A percentile compares a stretch with the other conserved stretches of the same genome.
phyloP scores from a whole-genome alignment of 2,113 vertebrate genomes.

The Furnarius figulus region DNA sequence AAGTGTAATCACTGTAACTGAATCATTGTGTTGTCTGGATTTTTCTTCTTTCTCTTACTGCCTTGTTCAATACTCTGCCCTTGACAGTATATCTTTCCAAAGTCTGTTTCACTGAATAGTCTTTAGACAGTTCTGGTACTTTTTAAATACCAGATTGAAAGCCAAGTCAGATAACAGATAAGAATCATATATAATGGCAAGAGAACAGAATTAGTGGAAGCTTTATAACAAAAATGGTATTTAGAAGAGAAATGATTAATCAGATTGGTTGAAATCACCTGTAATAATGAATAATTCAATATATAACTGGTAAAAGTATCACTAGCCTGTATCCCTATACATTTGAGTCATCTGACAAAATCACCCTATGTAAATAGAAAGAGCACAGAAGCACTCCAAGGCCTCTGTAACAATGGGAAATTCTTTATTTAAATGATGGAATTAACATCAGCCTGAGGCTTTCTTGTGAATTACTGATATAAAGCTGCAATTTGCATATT shows the following conservation, averaged over 20 bases:
- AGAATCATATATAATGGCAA: conserved; percentile 35
- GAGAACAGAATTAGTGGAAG: conserved; percentile 48
- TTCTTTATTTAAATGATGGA: conserved; percentile 66
- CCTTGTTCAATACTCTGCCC: conserved; percentile 54
- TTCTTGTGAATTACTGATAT: conserved; percentile 49
- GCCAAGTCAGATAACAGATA: conserved; percentile 36
- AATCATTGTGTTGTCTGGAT: conserved; percentile 38
- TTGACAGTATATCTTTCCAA: conserved; percentile 56
- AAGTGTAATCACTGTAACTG: conserved; percentile 45
- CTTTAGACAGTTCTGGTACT: conserved; percentile 36
- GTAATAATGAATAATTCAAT: conserved; percentile 62
- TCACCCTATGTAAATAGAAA: conserved; percentile 50
- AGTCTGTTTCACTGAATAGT: conserved; percentile 46
- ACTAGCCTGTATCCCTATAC: conserved; percentile 5
- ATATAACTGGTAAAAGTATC: conserved; percentile 25
- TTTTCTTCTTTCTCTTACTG: conserved; percentile 29
- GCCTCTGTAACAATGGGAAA: conserved; percentile 26
- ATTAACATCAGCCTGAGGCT: conserved; percentile 62
- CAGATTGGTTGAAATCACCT: conserved; percentile 44
- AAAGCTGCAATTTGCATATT: conserved; percentile 58
- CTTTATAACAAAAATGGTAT: background rate
- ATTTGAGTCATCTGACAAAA: conserved; percentile 37
- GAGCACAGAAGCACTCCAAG: conserved; percentile 43
- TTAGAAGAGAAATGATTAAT: conserved; percentile 41
- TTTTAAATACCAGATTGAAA: conserved; percentile 50